Percentiles rank a stretch among this genome's conserved stretches.
phyloP scores from a whole-genome alignment of 2,797 vertebrate species.

The Phalloptychus januarius region DNA sequence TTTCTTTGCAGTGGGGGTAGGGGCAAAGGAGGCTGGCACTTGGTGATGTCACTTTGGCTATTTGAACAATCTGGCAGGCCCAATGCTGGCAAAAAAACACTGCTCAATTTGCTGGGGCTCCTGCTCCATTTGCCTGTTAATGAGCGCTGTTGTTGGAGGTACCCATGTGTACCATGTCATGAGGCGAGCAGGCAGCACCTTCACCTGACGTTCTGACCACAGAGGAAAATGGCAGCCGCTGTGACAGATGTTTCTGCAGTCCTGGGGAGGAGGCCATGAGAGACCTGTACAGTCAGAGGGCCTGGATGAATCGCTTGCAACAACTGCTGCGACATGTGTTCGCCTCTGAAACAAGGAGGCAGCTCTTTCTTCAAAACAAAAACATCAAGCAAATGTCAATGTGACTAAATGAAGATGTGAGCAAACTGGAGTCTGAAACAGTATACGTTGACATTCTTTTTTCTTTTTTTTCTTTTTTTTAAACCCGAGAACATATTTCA shows the following conservation, averaged over 20 bases:
- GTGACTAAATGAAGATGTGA: slow-evolving; percentile 8
- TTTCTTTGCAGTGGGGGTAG: slow-evolving; percentile 50
- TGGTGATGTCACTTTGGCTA: slow-evolving; percentile 81
- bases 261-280: slow-evolving; percentile 68
- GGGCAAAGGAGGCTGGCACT: slow-evolving; percentile 68
- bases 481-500: background rate
- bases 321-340: slow-evolving; percentile 75
- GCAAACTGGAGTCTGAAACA: background rate
- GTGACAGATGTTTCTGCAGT: slow-evolving; percentile 83
- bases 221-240: slow-evolving; percentile 75
- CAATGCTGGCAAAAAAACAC: slow-evolving; percentile 69
- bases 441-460: background rate
- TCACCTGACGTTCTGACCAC: slow-evolving; percentile 81
- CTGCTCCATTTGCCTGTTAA: slow-evolving; percentile 85
- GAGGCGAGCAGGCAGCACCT: slow-evolving; percentile 78
- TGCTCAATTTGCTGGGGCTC: slow-evolving; percentile 78
- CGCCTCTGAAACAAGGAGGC: slow-evolving; percentile 48
- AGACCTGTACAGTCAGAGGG: slow-evolving; percentile 70
- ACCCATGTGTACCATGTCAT: slow-evolving; percentile 83
- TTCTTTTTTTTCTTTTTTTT: background rate
- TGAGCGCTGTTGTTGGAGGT: slow-evolving; percentile 83
- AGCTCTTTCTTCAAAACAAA: slow-evolving; percentile 39
- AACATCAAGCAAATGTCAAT: slow-evolving; percentile 9
- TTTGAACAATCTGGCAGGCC: slow-evolving; percentile 79
- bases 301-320: slow-evolving; percentile 57